Base-by-base conservation (phyloP, 2,797 vertebrate species). In the Sandelia bainsii region DNA sequence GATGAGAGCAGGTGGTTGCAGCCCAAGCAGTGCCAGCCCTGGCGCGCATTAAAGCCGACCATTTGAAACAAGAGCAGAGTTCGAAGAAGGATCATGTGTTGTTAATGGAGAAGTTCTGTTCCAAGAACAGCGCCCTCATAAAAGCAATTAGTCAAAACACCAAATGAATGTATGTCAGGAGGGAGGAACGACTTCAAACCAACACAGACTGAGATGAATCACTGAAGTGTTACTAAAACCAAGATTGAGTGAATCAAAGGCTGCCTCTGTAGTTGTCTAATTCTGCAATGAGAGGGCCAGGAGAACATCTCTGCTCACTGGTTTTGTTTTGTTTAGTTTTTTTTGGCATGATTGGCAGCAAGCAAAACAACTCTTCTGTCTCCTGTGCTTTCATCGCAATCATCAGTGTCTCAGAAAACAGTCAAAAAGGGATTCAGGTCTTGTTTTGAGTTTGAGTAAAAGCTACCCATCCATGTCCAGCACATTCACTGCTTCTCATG, bases 361-460 rank as follows among this genome's bases (percentile, higher is more conserved):
- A 25, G 17, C 45, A n/a, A 71, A 79, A 69, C 6, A 34, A 16
- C 45, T 56, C 22, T 45, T 69, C 69, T 73, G 66, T 71, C 50
- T 77, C 39, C 39, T 29, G 27, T 44, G 62, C 27, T 73, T 77
- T 76, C 44, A 76, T 68, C 75, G 42, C 17, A 71, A 50, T 84
- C 50, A 72, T 82, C 72, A 62, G 40, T 19, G 62, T 80, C 79
- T 79, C 62, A 56, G 78, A 75, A 85, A 80, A 58, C 64, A 39
- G 42, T 54, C 61, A 69, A 59, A 78, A 46, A 20, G 6, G 53
- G 61, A 77, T 67, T 82, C 48, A 62, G 60, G 53, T 70, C 82
- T 77, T 69, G 71, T 69, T 72, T 69, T 22, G 64, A 67, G 66
- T 78, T 40, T 34, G 57, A 71, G 29, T 12, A 27, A 73, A 59